phyloP scores from a whole-genome alignment of 92 coral and sea anemone species.

The Actinernus sp. region DNA sequence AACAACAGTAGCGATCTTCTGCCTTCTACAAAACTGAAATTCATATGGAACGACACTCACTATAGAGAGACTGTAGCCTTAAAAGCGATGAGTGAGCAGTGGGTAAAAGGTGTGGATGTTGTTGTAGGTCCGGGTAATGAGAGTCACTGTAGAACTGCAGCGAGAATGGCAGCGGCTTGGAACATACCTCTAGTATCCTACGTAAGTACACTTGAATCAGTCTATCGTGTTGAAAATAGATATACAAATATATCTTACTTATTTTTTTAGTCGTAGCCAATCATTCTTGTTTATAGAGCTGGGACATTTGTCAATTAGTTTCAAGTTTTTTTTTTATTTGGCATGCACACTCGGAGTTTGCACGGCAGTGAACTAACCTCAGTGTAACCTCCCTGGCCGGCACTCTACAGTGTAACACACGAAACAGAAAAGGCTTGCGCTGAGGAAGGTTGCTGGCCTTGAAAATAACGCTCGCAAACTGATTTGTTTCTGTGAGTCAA shows the following conservation, averaged over 20 bases:
- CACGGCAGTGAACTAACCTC: no score
- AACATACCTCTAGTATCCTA: conserved; percentile 84
- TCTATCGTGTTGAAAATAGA: not conserved
- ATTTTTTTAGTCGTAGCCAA: no score
- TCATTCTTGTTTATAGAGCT: no score
- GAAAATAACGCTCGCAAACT: no score
- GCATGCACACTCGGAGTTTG: no score
- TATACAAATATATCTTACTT: not conserved
- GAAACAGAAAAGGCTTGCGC: no score
- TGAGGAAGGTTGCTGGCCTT: no score
- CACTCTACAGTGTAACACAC: no score
- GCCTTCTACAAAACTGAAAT: conserved; percentile 38
- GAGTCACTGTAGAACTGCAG: conserved; percentile 75
- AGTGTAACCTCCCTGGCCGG: no score
- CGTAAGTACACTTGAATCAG: conserved; percentile 58
- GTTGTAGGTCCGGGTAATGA: conserved; percentile 89
- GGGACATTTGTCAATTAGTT: no score
- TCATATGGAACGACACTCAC: conserved; percentile 78
- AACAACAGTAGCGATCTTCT: conserved; percentile 39
- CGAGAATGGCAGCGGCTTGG: conserved; percentile 86
- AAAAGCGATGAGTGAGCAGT: conserved; percentile 73
- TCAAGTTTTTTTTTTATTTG: no score
- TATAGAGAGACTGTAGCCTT: conserved; percentile 67
- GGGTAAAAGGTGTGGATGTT: conserved; percentile 62
- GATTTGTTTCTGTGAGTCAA: no score